phyloP scores from a whole-genome alignment of 1,140 invertebrate species.

The Drosophila sturtevanti region DNA sequence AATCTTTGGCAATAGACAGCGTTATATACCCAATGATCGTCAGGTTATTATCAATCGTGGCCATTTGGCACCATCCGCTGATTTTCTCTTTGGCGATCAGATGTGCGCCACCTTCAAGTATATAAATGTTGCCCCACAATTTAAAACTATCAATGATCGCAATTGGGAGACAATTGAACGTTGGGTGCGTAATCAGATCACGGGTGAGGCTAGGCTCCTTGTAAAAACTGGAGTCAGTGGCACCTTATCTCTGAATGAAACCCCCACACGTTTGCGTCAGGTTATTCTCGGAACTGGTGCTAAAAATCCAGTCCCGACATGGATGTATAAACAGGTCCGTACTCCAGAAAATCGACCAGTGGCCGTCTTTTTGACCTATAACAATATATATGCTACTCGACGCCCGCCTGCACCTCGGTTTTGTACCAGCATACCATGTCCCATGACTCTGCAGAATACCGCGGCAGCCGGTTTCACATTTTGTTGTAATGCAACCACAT shows the following conservation, averaged over 20 bases:
- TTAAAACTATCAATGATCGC: constrained; percentile 82
- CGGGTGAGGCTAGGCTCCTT: neutral
- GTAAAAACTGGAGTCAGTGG: constrained; percentile 40
- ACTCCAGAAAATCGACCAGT: constrained; percentile 12
- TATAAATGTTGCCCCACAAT: constrained; percentile 83
- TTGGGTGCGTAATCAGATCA: constrained; percentile 34
- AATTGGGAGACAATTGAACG: constrained; percentile 83
- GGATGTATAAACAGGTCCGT: constrained; percentile 43
- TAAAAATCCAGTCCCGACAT: constrained; percentile 42
- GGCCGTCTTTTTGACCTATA: constrained; percentile 41
- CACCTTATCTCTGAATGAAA: constrained; percentile 7
- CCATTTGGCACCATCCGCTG: constrained; percentile 46
- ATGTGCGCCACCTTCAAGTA: constrained; percentile 81
- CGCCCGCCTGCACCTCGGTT: constrained; percentile 13
- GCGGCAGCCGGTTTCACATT: constrained; percentile 39
- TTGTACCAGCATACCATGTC: constrained; percentile 26
- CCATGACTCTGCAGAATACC: constrained; percentile 20
- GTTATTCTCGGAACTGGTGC: constrained; percentile 19
- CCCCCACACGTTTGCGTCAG: neutral
- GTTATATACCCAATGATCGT: constrained; percentile 33
- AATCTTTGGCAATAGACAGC: constrained; percentile 31
- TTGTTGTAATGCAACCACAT: constrained; percentile 45
- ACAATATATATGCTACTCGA: constrained; percentile 36
- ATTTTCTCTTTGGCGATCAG: constrained; percentile 38
- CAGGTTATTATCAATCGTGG: constrained; percentile 42